Percentiles rank a stretch among this genome's conserved stretches.
Evolutionary conservation across 2,113 vertebrate species (phyloP).

Genomic region (Haemorhous mexicanus): DNA sequence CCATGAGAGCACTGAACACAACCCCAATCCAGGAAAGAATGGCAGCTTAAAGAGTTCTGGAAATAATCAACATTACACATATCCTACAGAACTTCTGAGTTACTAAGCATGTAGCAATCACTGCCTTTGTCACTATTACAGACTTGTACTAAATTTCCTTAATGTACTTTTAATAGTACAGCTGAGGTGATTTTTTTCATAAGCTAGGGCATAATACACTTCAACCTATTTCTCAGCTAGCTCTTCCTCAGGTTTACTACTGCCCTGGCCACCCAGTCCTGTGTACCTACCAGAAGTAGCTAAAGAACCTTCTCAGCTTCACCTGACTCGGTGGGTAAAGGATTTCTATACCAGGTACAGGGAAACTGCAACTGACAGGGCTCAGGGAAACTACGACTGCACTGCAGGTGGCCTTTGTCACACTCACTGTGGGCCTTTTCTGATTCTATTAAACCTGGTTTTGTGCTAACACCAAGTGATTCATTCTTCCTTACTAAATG

Average conservation of each 20-base stretch:
- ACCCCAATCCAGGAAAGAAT: slow-evolving; percentile 5
- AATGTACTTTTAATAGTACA: not conserved
- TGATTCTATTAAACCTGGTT: not conserved
- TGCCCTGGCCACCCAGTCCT: not conserved
- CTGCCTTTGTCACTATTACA: not conserved
- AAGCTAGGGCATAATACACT: slow-evolving; percentile 42
- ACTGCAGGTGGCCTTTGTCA: not conserved
- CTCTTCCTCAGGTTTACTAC: not conserved
- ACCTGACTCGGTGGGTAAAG: fast-evolving
- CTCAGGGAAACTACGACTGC: not conserved
- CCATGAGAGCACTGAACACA: not conserved
- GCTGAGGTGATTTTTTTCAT: not conserved
- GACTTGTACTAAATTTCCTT: slow-evolving; percentile 1
- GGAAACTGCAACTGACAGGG: not conserved
- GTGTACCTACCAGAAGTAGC: not conserved
- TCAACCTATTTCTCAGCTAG: not conserved
- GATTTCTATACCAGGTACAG: not conserved
- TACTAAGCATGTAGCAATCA: slow-evolving; percentile 39
- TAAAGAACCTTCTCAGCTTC: not conserved
- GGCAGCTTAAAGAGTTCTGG: slow-evolving; percentile 45
- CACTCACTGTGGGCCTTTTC: not conserved
- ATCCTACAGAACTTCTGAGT: not conserved
- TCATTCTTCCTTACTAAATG: slow-evolving; percentile 37
- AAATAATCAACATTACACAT: not conserved
- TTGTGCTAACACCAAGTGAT: slow-evolving; percentile 36